Conservation (phyloP, 2,888 invertebrate species). For the Acrobasis repandana region DNA sequence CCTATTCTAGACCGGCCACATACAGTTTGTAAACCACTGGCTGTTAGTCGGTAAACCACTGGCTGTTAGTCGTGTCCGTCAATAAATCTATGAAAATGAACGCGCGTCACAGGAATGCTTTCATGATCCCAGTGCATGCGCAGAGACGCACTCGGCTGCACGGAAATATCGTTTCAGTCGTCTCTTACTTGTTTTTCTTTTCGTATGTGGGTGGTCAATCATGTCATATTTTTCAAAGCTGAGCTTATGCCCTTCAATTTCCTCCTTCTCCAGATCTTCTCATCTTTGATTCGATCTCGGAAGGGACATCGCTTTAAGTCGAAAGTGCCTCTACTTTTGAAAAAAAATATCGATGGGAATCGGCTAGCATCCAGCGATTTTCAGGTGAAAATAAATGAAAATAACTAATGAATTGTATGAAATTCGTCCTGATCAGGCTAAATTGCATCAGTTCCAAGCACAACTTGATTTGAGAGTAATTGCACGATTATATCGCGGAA, state of each 20-base stretch:
- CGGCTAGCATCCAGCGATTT: too few species aligned
- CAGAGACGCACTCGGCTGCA: conserved; percentile 53
- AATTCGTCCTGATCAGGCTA: conserved; percentile 3
- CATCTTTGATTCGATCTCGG: too few species aligned
- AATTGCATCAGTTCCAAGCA: conserved; percentile 13
- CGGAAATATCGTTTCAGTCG: background rate
- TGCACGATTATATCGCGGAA: conserved; percentile 4
- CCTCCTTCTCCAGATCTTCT: too few species aligned
- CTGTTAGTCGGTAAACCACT: conserved; percentile 64
- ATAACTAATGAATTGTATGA: background rate
- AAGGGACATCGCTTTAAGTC: too few species aligned
- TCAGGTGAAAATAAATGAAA: too few species aligned
- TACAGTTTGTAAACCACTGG: conserved; percentile 59
- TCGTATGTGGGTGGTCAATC: too few species aligned
- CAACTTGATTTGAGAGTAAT: conserved; percentile 12
- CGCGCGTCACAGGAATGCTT: conserved; percentile 75
- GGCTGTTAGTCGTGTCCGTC: conserved; percentile 70
- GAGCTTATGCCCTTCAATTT: too few species aligned
- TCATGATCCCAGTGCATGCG: conserved; percentile 66
- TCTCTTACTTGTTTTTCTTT: background rate
- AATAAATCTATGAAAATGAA: conserved; percentile 82
- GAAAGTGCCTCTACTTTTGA: too few species aligned
- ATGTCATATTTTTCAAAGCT: too few species aligned
- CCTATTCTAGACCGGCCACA: too few species aligned
- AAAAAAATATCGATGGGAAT: too few species aligned